These are phyloP conservation scores for Anhinga rufa DNA, from an alignment of 2,113 vertebrate genomes.

Conservation along the genomic window DNA sequence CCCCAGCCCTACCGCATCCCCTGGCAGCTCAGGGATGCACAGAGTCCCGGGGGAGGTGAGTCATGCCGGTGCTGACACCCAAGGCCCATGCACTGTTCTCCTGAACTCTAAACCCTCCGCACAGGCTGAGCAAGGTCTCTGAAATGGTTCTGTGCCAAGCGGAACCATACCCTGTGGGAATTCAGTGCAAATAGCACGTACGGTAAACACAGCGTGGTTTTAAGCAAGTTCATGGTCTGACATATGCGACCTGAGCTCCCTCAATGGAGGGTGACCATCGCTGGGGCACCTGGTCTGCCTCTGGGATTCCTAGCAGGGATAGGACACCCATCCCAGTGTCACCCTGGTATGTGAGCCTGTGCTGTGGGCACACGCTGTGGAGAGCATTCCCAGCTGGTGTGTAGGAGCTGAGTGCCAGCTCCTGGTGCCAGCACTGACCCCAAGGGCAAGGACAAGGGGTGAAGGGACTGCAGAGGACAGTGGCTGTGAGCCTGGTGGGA, in stretches of 20 bases:
- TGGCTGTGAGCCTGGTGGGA: neutral
- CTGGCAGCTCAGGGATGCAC: neutral
- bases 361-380: neutral
- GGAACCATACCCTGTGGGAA: accelerated
- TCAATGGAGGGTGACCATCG: neutral
- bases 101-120: neutral
- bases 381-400: neutral
- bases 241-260: neutral
- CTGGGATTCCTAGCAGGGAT: neutral
- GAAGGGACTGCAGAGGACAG: neutral
- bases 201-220: neutral
- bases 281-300: neutral
- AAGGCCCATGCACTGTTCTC: neutral
- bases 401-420: neutral
- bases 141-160: neutral
- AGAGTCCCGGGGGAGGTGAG: neutral
- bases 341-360: neutral
- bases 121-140: neutral
- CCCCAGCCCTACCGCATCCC: neutral
- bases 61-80: neutral
- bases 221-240: neutral
- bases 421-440: neutral
- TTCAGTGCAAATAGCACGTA: neutral
- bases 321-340: neutral
- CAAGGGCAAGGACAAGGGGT: neutral